phyloP scores from a whole-genome alignment of 1,140 invertebrate species.

The Geopemphigus sp. region DNA sequence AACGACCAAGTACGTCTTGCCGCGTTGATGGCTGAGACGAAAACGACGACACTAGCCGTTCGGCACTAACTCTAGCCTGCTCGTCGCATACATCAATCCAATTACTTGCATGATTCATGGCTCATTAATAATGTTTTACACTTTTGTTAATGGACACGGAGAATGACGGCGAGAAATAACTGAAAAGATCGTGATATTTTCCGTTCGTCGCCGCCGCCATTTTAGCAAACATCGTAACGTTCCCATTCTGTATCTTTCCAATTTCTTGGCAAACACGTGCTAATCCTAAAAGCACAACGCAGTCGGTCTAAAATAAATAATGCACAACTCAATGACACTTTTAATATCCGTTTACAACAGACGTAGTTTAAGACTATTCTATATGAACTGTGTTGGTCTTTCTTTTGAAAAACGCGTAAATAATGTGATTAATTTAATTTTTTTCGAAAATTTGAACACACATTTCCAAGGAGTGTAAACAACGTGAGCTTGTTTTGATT shows the following conservation, averaged over 20 bases:
- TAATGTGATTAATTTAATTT: background rate
- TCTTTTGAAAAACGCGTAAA: background rate
- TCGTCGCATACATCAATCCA: conserved; percentile 86
- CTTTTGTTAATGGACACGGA: background rate
- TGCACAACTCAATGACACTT: too few relatives aligned
- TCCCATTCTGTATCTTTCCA: background rate
- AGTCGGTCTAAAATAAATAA: background rate
- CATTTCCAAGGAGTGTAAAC: conserved; percentile 40
- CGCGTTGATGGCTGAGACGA: conserved; percentile 61
- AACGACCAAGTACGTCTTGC: conserved; percentile 79
- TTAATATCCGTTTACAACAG: background rate
- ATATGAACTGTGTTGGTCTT: too few relatives aligned
- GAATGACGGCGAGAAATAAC: background rate
- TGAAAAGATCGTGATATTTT: background rate
- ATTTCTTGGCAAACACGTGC: conserved; percentile 16
- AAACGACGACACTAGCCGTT: conserved; percentile 83
- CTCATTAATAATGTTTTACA: background rate
- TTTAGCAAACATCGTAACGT: background rate
- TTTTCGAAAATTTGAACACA: conserved; percentile 21
- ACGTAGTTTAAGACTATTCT: background rate
- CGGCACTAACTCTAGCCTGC: conserved; percentile 77
- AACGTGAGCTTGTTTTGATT: conserved; percentile 23
- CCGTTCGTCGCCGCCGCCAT: background rate
- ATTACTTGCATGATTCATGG: conserved; percentile 50
- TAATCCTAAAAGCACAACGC: background rate